Percentiles rank a stretch among this genome's conserved stretches.
These are phyloP conservation scores for Emmelina monodactyla DNA, from an alignment of 2,888 invertebrate genomes.

Conservation along the genomic window DNA sequence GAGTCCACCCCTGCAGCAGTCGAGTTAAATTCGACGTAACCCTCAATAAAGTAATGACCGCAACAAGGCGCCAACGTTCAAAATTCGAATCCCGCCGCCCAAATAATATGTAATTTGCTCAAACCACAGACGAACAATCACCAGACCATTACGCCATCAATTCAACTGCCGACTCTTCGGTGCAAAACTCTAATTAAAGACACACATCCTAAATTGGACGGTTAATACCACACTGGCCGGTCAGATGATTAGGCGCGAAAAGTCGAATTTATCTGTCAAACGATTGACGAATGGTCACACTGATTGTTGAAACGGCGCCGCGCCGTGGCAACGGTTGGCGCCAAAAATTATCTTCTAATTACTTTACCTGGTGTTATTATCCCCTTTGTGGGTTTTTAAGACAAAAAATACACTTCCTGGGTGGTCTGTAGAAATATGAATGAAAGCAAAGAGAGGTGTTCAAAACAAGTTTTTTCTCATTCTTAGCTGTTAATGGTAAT, in stretches of 20 bases:
- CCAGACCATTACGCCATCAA: slow-evolving; percentile 21
- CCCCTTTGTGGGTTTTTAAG: slow-evolving; percentile 5
- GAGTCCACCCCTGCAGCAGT: too few species aligned
- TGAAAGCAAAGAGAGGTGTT: slow-evolving; percentile 5
- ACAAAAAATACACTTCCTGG: slow-evolving; percentile 15
- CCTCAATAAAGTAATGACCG: slow-evolving; percentile 46
- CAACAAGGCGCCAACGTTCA: slow-evolving; percentile 56
- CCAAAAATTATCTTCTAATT: slow-evolving; percentile 20
- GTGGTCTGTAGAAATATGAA: slow-evolving; percentile 16
- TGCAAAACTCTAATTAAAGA: slow-evolving; percentile 23
- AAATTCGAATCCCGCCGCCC: slow-evolving; percentile 31
- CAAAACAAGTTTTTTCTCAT: too few species aligned
- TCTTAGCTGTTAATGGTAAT: too few species aligned
- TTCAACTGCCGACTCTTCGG: slow-evolving; percentile 4
- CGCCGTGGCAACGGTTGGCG: slow-evolving; percentile 18
- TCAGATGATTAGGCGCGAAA: slow-evolving; percentile 25
- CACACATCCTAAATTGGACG: slow-evolving; percentile 19
- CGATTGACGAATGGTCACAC: slow-evolving; percentile 29
- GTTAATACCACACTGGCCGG: slow-evolving; percentile 23
- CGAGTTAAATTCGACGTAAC: slow-evolving; percentile 31
- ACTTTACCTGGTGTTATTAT: slow-evolving; percentile 14
- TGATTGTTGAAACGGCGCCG: slow-evolving; percentile 26
- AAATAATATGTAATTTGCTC: slow-evolving; percentile 54
- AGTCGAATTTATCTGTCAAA: slow-evolving; percentile 32
- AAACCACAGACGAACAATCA: slow-evolving; percentile 37